A percentile compares a stretch with the other conserved stretches of the same genome.
Conservation (phyloP, 1,140 invertebrate genomes). For the Macrocentrus cingulum region DNA sequence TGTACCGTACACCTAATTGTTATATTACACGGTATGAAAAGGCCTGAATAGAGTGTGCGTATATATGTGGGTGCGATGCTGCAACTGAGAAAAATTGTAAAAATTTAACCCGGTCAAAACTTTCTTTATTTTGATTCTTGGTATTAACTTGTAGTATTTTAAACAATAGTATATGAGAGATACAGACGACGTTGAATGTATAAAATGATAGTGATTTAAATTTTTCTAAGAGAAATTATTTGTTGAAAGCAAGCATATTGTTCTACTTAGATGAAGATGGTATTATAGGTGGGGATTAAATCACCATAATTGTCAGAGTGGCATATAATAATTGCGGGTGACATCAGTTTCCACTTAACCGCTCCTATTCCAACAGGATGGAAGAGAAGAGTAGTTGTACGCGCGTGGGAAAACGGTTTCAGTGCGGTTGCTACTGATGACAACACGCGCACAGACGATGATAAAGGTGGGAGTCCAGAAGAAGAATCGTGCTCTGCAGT, state of each 20-base stretch:
- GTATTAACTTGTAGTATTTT: no score
- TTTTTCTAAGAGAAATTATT: no score
- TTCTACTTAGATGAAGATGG: no score
- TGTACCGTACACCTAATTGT: slow-evolving; percentile 52
- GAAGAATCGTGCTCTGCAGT: not conserved
- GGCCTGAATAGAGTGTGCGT: slow-evolving; percentile 3
- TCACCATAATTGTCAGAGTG: not conserved
- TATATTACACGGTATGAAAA: slow-evolving; percentile 30
- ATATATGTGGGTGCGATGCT: slow-evolving; percentile 12
- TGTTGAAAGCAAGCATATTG: no score
- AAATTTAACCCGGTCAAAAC: slow-evolving; percentile 1
- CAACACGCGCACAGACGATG: slow-evolving; percentile 23
- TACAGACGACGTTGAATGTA: not conserved
- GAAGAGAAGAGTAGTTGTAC: no score
- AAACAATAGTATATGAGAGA: not conserved
- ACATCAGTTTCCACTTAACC: slow-evolving; percentile 39
- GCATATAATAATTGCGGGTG: slow-evolving; percentile 16
- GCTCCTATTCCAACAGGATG: slow-evolving; percentile 20
- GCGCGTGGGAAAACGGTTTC: slow-evolving; percentile 24
- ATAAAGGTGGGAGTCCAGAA: slow-evolving; percentile 26
- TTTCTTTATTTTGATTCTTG: slow-evolving; percentile 6
- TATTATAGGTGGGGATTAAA: not conserved
- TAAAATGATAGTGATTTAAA: no score
- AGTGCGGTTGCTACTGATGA: no score
- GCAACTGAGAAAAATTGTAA: slow-evolving; percentile 2